phyloP scores from a whole-genome alignment of 2,797 vertebrate genomes.

The Lindbergichthys nudifrons region DNA sequence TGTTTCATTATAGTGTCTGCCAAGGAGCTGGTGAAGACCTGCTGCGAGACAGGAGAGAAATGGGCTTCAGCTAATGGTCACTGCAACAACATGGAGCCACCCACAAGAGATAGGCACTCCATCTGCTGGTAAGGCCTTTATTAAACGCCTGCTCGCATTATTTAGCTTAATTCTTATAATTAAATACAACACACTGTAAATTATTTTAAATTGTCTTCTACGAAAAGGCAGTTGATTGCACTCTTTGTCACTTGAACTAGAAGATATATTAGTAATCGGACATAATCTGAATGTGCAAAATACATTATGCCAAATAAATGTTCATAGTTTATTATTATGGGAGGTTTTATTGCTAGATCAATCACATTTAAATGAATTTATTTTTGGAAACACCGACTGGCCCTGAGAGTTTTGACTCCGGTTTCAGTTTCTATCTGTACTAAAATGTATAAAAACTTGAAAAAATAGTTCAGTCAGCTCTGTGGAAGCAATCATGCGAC shows the following conservation, averaged over 20 bases:
- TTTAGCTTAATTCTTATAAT: conserved; percentile 35
- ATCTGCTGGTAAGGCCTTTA: conserved; percentile 89
- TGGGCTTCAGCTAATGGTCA: conserved; percentile 91
- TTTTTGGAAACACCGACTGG: not conserved
- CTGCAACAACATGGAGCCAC: conserved; percentile 87
- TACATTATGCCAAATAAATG: not conserved
- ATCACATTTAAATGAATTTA: conserved; percentile 20
- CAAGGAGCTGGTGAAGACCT: conserved; percentile 89
- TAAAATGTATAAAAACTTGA: conserved; percentile 28
- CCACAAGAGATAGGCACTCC: conserved; percentile 78
- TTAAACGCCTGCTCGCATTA: conserved; percentile 19
- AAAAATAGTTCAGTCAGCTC: conserved; percentile 25
- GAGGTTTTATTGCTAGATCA: not conserved
- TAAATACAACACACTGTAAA: conserved; percentile 15
- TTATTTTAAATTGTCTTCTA: conserved; percentile 24
- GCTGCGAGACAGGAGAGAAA: conserved; percentile 92
- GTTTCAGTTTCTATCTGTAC: conserved; percentile 21
- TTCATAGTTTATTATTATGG: not conserved
- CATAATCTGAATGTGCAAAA: not conserved
- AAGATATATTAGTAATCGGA: conserved; percentile 4
- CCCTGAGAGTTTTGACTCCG: not conserved
- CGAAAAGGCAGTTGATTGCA: not conserved
- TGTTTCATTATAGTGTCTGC: conserved; percentile 83
- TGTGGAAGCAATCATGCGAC: conserved; percentile 20
- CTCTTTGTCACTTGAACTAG: not conserved